A percentile compares a stretch with the other conserved stretches of the same genome.
Conservation (phyloP, 2,113 vertebrate genomes). For the Psittacula cyanocephala region DNA sequence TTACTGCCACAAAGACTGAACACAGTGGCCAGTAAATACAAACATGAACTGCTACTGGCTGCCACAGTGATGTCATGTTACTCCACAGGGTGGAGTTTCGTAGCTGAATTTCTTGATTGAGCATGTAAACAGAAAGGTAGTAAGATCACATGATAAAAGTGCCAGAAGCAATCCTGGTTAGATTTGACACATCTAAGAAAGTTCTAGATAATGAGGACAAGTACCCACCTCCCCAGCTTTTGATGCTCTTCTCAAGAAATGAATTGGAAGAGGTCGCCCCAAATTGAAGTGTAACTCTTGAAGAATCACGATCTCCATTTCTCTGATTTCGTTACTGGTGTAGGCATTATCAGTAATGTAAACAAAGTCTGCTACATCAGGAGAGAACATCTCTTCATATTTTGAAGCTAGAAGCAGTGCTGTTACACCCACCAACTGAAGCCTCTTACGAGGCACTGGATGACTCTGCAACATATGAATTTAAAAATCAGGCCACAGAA, state of each 20-base stretch:
- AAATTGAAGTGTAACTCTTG: conserved; percentile 83
- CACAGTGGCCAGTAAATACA: not conserved
- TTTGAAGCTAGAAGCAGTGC: conserved; percentile 91
- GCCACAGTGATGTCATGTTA: accelerated
- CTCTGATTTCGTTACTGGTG: conserved; percentile 81
- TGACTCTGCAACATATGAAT: conserved; percentile 74
- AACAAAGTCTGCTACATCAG: conserved; percentile 87
- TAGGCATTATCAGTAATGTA: conserved; percentile 93
- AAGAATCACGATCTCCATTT: conserved; percentile 89
- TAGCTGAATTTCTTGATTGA: not conserved
- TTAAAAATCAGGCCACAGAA: not conserved
- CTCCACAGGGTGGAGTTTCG: not conserved
- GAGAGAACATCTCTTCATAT: conserved; percentile 90
- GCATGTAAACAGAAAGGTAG: not conserved
- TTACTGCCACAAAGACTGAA: not conserved
- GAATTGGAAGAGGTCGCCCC: conserved; percentile 89
- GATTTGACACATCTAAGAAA: not conserved
- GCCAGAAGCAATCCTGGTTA: not conserved
- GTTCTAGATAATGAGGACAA: not conserved
- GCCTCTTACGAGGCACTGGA: conserved; percentile 83
- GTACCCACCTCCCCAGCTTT: conserved; percentile 87
- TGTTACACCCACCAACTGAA: conserved; percentile 90
- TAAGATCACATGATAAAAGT: not conserved
- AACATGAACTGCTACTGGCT: accelerated
- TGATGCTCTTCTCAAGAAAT: conserved; percentile 91